Evolutionary conservation across 2,113 vertebrate species (phyloP).

Genomic region (Steatornis caripensis): DNA sequence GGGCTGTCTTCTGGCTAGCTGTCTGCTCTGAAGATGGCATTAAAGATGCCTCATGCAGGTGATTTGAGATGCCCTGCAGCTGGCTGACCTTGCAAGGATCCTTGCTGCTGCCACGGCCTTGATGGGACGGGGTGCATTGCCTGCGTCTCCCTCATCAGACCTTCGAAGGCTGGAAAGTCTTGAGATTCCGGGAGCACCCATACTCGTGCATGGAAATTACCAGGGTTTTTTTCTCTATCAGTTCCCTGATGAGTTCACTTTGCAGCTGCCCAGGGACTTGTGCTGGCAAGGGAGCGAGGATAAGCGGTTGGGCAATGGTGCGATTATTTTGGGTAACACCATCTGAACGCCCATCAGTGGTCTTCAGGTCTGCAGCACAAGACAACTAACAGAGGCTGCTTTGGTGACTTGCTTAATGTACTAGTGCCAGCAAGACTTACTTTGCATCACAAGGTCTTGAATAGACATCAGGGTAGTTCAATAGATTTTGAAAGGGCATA

Average conservation of each 20-base stretch:
- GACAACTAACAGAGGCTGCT: not conserved
- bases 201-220: not conserved
- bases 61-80: not conserved
- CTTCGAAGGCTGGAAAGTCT: not conserved
- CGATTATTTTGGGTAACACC: not conserved
- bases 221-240: not conserved
- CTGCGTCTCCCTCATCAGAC: not conserved
- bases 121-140: rapidly evolving
- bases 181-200: not conserved
- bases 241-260: not conserved
- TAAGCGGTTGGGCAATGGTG: not conserved
- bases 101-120: not conserved
- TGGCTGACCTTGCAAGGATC: not conserved
- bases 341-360: not conserved
- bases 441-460: not conserved
- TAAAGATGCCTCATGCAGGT: not conserved
- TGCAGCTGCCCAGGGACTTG: rapidly evolving
- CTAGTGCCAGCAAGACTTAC: not conserved
- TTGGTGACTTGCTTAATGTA: not conserved
- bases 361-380: not conserved
- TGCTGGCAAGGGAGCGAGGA: not conserved
- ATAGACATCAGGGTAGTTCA: not conserved
- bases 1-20: not conserved
- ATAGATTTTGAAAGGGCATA: not conserved
- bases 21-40: not conserved